Conservation (phyloP, 2,113 vertebrate species). For the Eupsittula cactorum region DNA sequence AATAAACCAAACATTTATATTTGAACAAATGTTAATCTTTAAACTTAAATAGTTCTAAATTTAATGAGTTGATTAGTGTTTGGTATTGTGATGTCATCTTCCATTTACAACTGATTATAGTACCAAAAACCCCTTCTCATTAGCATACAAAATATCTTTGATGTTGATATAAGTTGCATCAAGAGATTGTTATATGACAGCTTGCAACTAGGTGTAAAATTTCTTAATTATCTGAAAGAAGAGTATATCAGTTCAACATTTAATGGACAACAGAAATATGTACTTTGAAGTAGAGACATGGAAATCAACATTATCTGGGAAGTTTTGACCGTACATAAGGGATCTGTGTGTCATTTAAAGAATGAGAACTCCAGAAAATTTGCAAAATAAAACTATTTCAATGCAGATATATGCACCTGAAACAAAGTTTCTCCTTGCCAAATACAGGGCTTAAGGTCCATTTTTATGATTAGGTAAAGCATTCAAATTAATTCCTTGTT, state of each 20-base stretch:
- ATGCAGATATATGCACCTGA: background rate
- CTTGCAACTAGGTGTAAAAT: background rate
- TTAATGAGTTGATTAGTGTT: background rate
- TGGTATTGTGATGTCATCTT: background rate
- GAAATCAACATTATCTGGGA: background rate
- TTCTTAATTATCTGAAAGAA: background rate
- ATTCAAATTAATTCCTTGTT: background rate
- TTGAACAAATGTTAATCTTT: background rate
- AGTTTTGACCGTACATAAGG: background rate
- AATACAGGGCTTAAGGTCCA: background rate
- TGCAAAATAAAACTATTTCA: background rate
- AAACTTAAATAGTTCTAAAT: background rate
- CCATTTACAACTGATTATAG: background rate
- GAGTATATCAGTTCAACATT: background rate
- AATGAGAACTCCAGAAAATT: background rate
- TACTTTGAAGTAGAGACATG: background rate
- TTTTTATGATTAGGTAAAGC: background rate
- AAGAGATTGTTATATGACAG: background rate
- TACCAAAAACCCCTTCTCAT: rapidly evolving
- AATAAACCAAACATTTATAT: background rate
- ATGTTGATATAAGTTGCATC: background rate
- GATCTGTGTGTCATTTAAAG: background rate
- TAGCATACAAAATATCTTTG: background rate
- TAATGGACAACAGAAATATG: background rate
- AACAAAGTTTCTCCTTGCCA: background rate